Evolutionary conservation across 2,113 vertebrate genomes (phyloP).

Genomic region (Tragelaphus imberbis): DNA sequence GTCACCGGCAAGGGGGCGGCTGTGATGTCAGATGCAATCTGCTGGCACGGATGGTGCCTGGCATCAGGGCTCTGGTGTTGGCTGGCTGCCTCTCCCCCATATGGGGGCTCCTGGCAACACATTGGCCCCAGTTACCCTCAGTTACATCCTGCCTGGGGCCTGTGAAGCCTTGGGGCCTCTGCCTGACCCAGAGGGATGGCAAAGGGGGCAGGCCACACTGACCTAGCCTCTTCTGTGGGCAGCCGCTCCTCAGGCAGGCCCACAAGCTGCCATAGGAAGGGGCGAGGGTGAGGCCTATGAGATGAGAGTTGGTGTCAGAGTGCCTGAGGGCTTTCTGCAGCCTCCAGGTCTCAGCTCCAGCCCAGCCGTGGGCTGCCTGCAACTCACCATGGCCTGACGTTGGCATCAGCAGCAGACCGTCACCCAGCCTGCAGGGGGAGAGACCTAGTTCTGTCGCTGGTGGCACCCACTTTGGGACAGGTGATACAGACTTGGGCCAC

Average conservation of each 20-base stretch:
- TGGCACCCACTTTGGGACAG: background rate
- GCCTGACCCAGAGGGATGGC: background rate
- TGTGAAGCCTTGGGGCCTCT: background rate
- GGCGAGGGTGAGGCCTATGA: background rate
- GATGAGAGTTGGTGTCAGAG: background rate
- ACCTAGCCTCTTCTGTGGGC: background rate
- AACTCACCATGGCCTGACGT: background rate
- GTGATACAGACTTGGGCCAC: background rate
- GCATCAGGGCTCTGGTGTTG: conserved; percentile 30
- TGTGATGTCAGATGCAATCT: conserved; percentile 65
- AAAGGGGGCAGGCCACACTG: too few species aligned
- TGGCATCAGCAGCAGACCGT: background rate
- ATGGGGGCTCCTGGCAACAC: conserved; percentile 20
- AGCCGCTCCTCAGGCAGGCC: background rate
- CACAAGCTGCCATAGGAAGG: background rate
- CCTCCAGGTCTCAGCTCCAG: background rate
- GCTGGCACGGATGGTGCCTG: conserved; percentile 40
- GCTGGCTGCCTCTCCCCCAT: conserved; percentile 24
- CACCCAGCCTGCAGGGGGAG: background rate
- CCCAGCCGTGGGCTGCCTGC: background rate
- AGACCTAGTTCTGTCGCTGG: background rate
- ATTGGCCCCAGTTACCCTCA: background rate
- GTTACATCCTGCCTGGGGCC: background rate
- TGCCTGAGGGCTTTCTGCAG: background rate
- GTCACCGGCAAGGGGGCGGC: conserved; percentile 62